Evolutionary conservation across 2,113 vertebrate species (phyloP), one percentile per base, ranked within the genome.

Genomic region (Acrocephalus arundinaceus): DNA sequence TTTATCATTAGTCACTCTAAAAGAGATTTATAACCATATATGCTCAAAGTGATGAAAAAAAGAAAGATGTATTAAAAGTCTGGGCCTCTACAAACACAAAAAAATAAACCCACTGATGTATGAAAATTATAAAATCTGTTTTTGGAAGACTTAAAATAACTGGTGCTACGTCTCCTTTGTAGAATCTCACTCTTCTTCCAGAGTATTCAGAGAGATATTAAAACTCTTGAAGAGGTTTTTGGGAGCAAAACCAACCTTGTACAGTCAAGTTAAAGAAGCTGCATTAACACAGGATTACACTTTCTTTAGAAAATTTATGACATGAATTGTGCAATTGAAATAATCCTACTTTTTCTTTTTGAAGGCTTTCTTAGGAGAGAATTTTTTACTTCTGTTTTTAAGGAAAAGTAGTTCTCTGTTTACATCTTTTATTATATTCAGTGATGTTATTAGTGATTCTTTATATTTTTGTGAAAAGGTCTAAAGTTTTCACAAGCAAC

Each of bases 321-420:
- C 7, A 3, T 65, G 62, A 68, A 72, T 31, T n/a, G 12, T 49
- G 17, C 54, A 85, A 86, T 6, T 91, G 61, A 73, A 89, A 61
- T 73, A 94, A 96, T 70, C 55, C 30, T 70, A 35, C 23, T 16
- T 86, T 52, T 75, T 80, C 24, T 71, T 94, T 82, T 28, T n/a
- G 7, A 93, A 82, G 33, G 27, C 78, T 81, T 91, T 88, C 43
- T 41, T 39, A 66, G 20, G 12, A 95, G 9, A 76, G 9, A 30
- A 22, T 5, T 48, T 93, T 94, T 87, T 63, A 76, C 33, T 77
- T 74, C 30, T 58, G 19, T 70, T 94, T 68, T 55, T 51, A 51
- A 45, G 70, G 58, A 15, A 37, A 94, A 85, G 11, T 21, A 27
- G 27, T 74, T 86, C 6, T 71, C 51, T 85, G 31, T 43, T 90